These are phyloP conservation scores for Aphodius sticticus DNA, from an alignment of 2,888 invertebrate genomes.

Conservation along the genomic window DNA sequence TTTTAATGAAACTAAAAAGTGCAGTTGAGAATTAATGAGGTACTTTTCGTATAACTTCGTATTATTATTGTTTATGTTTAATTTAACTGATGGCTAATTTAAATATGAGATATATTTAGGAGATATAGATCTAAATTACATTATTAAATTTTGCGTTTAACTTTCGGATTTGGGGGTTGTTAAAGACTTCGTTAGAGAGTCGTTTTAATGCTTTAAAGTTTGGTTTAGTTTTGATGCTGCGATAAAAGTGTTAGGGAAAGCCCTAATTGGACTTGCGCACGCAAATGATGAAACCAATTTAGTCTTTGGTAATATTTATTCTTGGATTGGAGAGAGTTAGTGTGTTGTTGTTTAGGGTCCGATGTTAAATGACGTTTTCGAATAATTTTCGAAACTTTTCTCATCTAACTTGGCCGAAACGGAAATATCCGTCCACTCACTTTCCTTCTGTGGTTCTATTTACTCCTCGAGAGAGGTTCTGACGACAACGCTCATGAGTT, in stretches of 20 bases:
- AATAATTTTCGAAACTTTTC: slow-evolving; percentile 52
- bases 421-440: slow-evolving; percentile 39
- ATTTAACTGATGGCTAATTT: background rate
- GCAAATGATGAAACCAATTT: background rate
- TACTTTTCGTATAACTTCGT: background rate
- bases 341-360: slow-evolving; percentile 7
- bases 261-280: background rate
- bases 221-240: background rate
- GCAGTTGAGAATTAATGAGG: background rate
- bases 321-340: background rate
- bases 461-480: slow-evolving; percentile 5
- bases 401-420: slow-evolving; percentile 51
- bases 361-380: slow-evolving; percentile 36
- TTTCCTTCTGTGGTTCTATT: slow-evolving; percentile 42
- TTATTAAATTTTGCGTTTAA: background rate
- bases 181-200: too few relatives aligned
- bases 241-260: background rate
- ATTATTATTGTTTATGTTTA: background rate
- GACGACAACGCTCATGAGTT: background rate
- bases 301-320: background rate
- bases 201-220: background rate
- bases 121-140: background rate
- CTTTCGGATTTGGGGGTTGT: background rate
- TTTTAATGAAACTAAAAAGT: background rate
- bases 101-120: background rate